phyloP scores from a whole-genome alignment of 2,888 invertebrate species.

The Pecten maximus region DNA sequence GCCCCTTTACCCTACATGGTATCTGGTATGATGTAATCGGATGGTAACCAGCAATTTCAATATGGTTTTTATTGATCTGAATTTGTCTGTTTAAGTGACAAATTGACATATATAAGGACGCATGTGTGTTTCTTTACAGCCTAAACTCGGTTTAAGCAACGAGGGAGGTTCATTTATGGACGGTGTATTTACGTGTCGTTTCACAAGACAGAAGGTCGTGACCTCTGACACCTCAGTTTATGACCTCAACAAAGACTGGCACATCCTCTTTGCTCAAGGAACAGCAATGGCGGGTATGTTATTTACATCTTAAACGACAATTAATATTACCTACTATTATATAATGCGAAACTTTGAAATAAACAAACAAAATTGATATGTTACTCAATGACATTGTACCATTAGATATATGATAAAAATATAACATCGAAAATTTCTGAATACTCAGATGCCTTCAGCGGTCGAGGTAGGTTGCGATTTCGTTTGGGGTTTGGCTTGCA shows the following conservation, averaged over 20 bases:
- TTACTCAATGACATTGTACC: no score
- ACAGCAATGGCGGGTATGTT: slow-evolving; percentile 64
- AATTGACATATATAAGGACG: no score
- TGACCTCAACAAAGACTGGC: slow-evolving; percentile 71
- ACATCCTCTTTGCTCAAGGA: slow-evolving; percentile 72
- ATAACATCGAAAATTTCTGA: neutral
- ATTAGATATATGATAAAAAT: neutral
- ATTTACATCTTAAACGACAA: no score
- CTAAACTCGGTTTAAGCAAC: slow-evolving; percentile 60
- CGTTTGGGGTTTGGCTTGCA: neutral
- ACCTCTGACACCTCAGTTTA: slow-evolving; percentile 66
- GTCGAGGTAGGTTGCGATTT: slow-evolving; percentile 6
- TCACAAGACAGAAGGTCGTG: slow-evolving; percentile 65
- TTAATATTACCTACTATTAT: no score
- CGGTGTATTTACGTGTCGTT: slow-evolving; percentile 70
- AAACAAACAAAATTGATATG: no score
- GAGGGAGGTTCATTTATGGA: slow-evolving; percentile 60
- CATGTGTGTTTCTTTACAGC: slow-evolving; percentile 57
- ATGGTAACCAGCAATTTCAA: no score
- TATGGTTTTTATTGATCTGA: no score
- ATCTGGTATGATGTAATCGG: no score
- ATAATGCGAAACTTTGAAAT: no score
- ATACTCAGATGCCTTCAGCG: neutral
- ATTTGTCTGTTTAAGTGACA: no score
- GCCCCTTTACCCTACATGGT: no score